These are phyloP conservation scores for Meiosimyza platycephala DNA, from an alignment of 2,888 invertebrate genomes.

Conservation along the genomic window DNA sequence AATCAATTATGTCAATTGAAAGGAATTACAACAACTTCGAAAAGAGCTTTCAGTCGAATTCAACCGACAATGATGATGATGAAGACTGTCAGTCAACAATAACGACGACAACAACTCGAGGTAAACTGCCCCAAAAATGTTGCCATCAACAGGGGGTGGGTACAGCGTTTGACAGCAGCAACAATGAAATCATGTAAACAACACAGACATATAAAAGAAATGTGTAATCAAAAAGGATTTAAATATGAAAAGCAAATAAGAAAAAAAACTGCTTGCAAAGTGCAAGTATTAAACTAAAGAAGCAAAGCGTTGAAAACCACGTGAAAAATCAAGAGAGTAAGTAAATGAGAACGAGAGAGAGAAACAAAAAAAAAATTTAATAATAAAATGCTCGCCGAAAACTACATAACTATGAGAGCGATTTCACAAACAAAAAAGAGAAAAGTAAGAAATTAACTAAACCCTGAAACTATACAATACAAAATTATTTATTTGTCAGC, in stretches of 20 bases:
- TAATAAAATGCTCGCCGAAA: neutral
- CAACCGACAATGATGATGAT: constrained; percentile 19
- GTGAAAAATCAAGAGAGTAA: constrained; percentile 5
- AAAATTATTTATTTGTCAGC: too few species aligned
- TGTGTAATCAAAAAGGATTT: constrained; percentile 29
- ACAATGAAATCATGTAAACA: constrained; percentile 22
- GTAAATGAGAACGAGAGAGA: neutral
- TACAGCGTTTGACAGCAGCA: constrained; percentile 35
- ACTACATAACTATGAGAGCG: too few species aligned
- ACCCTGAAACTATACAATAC: too few species aligned
- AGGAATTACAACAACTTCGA: constrained; percentile 28
- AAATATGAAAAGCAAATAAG: constrained; percentile 7
- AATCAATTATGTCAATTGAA: constrained; percentile 64
- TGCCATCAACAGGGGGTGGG: constrained; percentile 13
- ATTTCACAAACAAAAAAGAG: too few species aligned
- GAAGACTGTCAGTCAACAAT: constrained; percentile 42
- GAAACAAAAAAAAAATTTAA: neutral
- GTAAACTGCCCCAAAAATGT: neutral
- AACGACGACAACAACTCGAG: constrained; percentile 38
- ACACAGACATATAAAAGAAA: constrained; percentile 9
- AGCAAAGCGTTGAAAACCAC: neutral
- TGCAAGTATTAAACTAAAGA: neutral
- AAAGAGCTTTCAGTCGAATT: constrained; percentile 23
- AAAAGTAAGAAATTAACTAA: too few species aligned
- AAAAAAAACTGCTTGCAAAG: neutral